These are phyloP conservation scores for Dusona sp. DNA, from an alignment of 2,888 invertebrate species.

Conservation along the genomic window DNA sequence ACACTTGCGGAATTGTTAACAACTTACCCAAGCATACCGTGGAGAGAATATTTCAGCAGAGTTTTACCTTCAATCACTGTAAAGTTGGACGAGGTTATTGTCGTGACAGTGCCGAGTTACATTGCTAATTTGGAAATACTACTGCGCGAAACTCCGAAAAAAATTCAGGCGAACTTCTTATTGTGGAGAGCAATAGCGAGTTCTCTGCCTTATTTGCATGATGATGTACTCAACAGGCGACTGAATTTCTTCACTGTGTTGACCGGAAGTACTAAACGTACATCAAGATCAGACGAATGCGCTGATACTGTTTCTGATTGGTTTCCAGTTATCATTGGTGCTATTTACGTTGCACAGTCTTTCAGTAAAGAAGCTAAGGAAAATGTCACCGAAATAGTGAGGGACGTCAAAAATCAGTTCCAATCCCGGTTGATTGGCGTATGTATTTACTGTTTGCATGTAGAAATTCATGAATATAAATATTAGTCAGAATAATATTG, in stretches of 20 bases:
- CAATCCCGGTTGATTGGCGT: constrained; percentile 90
- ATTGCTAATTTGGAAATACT: constrained; percentile 89
- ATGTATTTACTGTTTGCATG: neutral
- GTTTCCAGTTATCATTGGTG: constrained; percentile 92
- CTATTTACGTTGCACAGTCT: constrained; percentile 94
- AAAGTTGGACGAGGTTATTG: constrained; percentile 89
- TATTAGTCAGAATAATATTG: neutral
- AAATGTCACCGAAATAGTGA: constrained; percentile 94
- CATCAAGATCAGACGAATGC: constrained; percentile 90
- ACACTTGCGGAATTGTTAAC: constrained; percentile 90
- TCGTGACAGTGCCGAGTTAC: constrained; percentile 93
- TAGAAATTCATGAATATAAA: neutral
- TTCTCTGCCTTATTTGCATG: too few relatives aligned
- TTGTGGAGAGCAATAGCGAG: constrained; percentile 94
- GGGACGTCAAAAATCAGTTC: constrained; percentile 93
- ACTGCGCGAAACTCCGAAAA: constrained; percentile 86
- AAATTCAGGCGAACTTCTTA: constrained; percentile 94
- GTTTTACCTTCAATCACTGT: constrained; percentile 89
- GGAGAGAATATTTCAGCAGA: constrained; percentile 93
- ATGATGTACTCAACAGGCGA: too few relatives aligned
- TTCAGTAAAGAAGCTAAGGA: constrained; percentile 94
- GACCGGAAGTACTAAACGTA: too few relatives aligned
- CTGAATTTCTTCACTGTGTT: too few relatives aligned
- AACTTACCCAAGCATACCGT: constrained; percentile 91
- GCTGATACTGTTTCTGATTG: constrained; percentile 92